Percentiles rank a stretch among this genome's conserved stretches.
phyloP scores from a whole-genome alignment of 2,888 invertebrate species.

The Drosophila greeni region DNA sequence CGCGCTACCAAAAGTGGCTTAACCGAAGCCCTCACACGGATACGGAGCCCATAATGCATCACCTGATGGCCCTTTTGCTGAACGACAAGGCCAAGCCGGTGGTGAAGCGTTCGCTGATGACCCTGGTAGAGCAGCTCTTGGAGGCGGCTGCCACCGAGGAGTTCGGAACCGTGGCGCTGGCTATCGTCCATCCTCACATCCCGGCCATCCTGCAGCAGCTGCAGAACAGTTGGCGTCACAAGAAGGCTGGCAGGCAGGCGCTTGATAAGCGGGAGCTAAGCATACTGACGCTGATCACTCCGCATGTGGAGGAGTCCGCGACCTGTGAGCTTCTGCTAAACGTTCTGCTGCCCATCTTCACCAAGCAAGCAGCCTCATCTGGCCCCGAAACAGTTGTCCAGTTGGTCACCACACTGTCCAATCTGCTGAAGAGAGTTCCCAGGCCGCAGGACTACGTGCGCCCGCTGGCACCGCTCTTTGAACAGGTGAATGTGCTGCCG shows the following conservation, averaged over 20 bases:
- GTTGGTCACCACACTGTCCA: conserved; percentile 85
- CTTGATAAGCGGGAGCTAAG: conserved; percentile 85
- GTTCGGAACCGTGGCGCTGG: conserved; percentile 71
- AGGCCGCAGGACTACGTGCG: conserved; percentile 84
- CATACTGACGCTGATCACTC: conserved; percentile 87
- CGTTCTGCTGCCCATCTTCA: conserved; percentile 85
- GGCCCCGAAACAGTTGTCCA: conserved; percentile 85
- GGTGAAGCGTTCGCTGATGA: conserved; percentile 85
- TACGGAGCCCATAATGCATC: conserved; percentile 82
- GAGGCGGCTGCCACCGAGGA: conserved; percentile 81
- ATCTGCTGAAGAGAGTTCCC: conserved; percentile 85
- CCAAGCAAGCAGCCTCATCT: conserved; percentile 82
- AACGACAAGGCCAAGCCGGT: conserved; percentile 83
- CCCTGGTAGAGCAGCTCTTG: conserved; percentile 87
- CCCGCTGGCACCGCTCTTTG: conserved; percentile 86
- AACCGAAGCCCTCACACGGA: conserved; percentile 79
- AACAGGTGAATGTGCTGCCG: conserved; percentile 82
- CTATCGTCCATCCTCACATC: conserved; percentile 87
- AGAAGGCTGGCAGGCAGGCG: conserved; percentile 77
- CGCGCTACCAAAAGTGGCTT: conserved; percentile 86
- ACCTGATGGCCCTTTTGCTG: conserved; percentile 85
- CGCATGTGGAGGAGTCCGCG: conserved; percentile 84
- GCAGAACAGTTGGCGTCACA: conserved; percentile 83
- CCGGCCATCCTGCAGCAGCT: conserved; percentile 85
- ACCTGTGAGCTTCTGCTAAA: conserved; percentile 85